phyloP scores from a whole-genome alignment of 2,797 vertebrate species.

The Tinamus major region DNA sequence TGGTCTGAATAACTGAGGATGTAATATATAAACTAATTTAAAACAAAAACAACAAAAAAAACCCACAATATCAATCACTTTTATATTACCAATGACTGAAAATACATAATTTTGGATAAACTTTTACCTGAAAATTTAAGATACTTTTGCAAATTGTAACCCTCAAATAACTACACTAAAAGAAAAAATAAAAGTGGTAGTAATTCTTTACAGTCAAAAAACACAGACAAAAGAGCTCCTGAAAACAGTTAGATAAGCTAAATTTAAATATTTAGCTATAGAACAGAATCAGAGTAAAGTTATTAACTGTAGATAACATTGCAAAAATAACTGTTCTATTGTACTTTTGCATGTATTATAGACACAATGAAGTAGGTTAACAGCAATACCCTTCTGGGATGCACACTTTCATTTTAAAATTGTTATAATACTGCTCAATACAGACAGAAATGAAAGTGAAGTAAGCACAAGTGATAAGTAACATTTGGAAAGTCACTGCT shows the following conservation, averaged over 20 bases:
- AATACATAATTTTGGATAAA: not conserved
- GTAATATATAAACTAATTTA: not conserved
- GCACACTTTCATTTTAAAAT: not conserved
- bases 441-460: not conserved
- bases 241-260: not conserved
- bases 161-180: not conserved
- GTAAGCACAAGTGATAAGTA: not conserved
- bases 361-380: not conserved
- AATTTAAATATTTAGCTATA: not conserved
- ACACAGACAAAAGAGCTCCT: not conserved
- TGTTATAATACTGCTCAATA: not conserved
- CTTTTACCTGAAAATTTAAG: not conserved
- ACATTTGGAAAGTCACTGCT: not conserved
- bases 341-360: not conserved
- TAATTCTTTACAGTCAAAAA: not conserved
- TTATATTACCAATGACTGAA: not conserved
- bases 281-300: not conserved
- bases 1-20: not conserved
- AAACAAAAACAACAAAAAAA: not conserved
- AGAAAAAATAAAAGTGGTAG: not conserved
- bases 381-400: not conserved
- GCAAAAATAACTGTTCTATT: not conserved
- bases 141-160: not conserved
- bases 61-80: not conserved
- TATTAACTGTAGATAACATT: not conserved